Evolutionary conservation across 2,888 invertebrate genomes (phyloP), one percentile per base, ranked within the genome.

Genomic region (Baccha elongata): DNA sequence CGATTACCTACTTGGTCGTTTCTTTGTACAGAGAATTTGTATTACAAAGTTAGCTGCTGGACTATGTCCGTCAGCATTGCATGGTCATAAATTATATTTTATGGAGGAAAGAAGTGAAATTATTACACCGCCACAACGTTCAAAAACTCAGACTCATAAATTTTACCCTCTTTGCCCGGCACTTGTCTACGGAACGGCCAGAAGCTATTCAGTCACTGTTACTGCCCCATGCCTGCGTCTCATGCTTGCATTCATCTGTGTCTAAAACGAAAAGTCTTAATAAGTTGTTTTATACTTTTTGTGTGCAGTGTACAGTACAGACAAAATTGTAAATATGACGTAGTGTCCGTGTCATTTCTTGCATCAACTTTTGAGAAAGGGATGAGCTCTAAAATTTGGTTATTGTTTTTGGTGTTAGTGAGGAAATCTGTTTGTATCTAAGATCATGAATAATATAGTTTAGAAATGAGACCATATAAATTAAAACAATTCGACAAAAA

Each of bases 101-200:
- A 80, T 75, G 80, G 69, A 69, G 69, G 65, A 65, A 69, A 58
- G 75, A 75, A 75, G 80, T 58, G 65, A 80, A 80, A 75, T 80
- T 80, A 80, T 80, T 80, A 75, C 75, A 60, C 50, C 37, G 69
- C 58, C 64, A 55, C 35, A 74, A 42, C 44, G 64, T 65, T 69
- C 68, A 48, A 69, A 71, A 60, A 75, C 58, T 74, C 80, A 75
- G 80, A 80, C 80, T 65, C 64, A 80, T 75, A 80, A 80, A 75
- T 80, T 80, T 58, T 32, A 71, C 50, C 55, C 64, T 69, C 48
- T 29, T 53, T 69, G 40, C 69, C 64, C 64, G 69, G 64, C 62
- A 71, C 58, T 69, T 52, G 80, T 65, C 50, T 13, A 26, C 5
- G 3, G 19, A 17, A 23, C 4, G 15, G 10, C 19, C 48, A 42